Percentiles rank a stretch among this genome's conserved stretches.
Conservation (phyloP, 2,113 vertebrate species). For the Trachemys scripta region DNA sequence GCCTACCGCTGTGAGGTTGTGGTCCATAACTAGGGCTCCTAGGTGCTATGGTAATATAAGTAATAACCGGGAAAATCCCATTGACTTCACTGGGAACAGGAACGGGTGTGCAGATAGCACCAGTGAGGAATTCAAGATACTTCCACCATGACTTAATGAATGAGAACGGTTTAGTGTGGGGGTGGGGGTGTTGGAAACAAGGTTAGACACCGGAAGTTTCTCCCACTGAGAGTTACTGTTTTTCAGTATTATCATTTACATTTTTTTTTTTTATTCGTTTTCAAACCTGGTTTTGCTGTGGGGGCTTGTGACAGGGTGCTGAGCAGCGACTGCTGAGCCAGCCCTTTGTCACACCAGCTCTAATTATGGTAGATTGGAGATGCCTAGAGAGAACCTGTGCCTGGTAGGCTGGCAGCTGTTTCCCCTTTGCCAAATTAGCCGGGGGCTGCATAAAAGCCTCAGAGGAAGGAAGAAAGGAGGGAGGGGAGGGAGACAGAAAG, state of each 20-base stretch:
- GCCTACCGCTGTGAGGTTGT: background rate
- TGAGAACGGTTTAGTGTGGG: background rate
- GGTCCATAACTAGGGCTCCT: background rate
- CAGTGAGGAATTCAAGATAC: background rate
- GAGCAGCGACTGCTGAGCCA: no score
- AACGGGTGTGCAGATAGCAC: background rate
- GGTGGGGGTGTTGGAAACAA: background rate
- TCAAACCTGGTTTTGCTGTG: background rate
- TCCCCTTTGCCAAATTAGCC: no score
- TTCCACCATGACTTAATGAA: background rate
- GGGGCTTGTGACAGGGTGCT: no score
- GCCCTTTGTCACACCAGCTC: no score
- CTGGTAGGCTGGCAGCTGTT: no score
- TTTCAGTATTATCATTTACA: background rate
- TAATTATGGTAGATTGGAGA: no score
- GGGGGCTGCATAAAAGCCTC: no score
- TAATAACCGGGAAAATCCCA: background rate
- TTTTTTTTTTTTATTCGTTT: background rate
- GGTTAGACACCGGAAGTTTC: background rate
- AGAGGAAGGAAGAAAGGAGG: no score
- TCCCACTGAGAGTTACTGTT: background rate
- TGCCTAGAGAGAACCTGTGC: no score
- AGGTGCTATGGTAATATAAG: background rate
- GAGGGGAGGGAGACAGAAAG: no score
- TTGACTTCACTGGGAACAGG: background rate